Evolutionary conservation across 2,113 vertebrate species (phyloP).

Genomic region (Syrrhaptes paradoxus): DNA sequence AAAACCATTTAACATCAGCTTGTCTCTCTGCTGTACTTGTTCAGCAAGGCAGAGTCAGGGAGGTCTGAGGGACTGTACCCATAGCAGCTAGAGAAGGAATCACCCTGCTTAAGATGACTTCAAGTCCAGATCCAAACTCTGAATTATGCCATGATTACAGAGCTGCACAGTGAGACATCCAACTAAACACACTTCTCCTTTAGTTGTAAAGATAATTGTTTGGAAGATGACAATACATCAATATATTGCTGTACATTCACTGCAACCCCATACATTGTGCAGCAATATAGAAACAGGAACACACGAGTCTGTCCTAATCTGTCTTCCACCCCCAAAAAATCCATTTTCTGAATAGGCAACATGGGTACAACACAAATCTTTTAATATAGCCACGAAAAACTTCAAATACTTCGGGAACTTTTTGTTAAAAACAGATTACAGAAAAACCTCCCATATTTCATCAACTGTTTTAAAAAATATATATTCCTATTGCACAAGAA

Average conservation of each 20-base stretch:
- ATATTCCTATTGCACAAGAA: background rate
- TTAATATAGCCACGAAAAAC: background rate
- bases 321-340: background rate
- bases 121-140: background rate
- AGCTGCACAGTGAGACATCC: background rate
- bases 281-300: background rate
- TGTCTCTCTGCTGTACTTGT: background rate
- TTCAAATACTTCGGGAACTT: background rate
- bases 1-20: background rate
- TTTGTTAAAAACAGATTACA: background rate
- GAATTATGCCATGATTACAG: background rate
- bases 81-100: background rate
- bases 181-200: background rate
- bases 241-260: background rate
- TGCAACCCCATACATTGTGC: background rate
- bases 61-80: background rate
- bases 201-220: background rate
- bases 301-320: background rate
- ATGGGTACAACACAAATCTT: background rate
- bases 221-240: background rate
- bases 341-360: background rate
- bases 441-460: background rate
- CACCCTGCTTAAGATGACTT: background rate
- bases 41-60: background rate
- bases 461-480: background rate